A percentile compares a stretch with the other conserved stretches of the same genome.
phyloP scores from a whole-genome alignment of 1,140 invertebrate genomes.

The Mamestra configurata region DNA sequence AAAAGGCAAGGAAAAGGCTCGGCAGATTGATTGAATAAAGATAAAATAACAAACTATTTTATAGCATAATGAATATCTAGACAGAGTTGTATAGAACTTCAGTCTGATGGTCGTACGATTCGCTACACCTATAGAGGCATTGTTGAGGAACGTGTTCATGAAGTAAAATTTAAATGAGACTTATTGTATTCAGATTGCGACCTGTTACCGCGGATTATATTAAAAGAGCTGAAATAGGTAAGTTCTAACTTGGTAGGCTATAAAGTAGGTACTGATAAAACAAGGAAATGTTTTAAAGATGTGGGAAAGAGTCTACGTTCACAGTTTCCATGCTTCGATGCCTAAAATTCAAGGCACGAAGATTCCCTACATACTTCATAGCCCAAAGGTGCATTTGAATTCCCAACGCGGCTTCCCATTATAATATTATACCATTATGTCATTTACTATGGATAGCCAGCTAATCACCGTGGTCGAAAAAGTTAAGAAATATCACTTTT shows the following conservation, averaged over 20 bases:
- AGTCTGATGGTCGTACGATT: conserved; percentile 42
- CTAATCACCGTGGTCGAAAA: too few species aligned
- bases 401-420: too few species aligned
- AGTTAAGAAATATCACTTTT: too few species aligned
- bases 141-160: conserved; percentile 44
- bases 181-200: conserved; percentile 64
- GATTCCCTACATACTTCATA: too few species aligned
- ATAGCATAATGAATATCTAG: conserved; percentile 20
- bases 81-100: background rate
- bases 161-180: conserved; percentile 47
- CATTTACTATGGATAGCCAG: too few species aligned
- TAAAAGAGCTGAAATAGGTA: conserved; percentile 1
- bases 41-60: background rate
- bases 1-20: background rate
- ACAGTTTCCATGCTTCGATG: background rate
- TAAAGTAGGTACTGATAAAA: background rate
- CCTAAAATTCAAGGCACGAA: too few species aligned
- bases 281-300: background rate
- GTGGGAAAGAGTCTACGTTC: background rate
- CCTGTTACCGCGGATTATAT: conserved; percentile 13
- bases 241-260: background rate
- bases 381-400: too few species aligned
- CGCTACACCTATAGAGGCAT: conserved; percentile 26
- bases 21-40: too few species aligned
- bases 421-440: too few species aligned